Conservation (phyloP, 2,888 invertebrate genomes). For the Pseudeuparius sepicola region DNA sequence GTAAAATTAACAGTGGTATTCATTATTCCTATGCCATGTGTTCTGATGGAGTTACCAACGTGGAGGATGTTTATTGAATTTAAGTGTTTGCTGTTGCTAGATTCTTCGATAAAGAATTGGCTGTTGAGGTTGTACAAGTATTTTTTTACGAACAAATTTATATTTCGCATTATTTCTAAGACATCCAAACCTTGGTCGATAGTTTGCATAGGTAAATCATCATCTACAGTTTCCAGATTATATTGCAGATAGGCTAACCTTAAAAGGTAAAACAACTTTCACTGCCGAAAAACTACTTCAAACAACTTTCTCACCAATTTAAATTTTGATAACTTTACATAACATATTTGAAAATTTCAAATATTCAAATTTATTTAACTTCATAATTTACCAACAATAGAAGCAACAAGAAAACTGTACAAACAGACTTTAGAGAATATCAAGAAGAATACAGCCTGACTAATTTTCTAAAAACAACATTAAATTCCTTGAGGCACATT, state of each 20-base stretch:
- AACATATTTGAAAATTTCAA: not conserved
- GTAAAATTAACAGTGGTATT: conserved; percentile 62
- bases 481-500: no score
- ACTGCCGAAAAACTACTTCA: no score
- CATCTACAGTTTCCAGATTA: conserved; percentile 72
- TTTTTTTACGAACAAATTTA: conserved; percentile 86
- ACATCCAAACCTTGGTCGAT: conserved; percentile 96
- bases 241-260: conserved; percentile 75
- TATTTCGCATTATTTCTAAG: conserved; percentile 93
- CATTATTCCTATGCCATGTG: conserved; percentile 90
- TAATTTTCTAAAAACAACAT: no score
- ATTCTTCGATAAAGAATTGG: conserved; percentile 89
- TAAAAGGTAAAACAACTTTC: conserved; percentile 16
- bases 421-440: no score
- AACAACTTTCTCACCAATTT: no score
- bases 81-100: conserved; percentile 84
- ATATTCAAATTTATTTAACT: no score
- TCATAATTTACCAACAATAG: no score
- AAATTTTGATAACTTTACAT: not conserved
- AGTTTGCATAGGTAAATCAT: conserved; percentile 91
- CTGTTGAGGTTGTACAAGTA: conserved; percentile 94
- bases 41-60: conserved; percentile 92
- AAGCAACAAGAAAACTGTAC: no score
- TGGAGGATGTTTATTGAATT: conserved; percentile 93
- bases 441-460: no score